Base-by-base conservation (phyloP, 2,113 vertebrate genomes). In the Engystomops pustulosus region DNA sequence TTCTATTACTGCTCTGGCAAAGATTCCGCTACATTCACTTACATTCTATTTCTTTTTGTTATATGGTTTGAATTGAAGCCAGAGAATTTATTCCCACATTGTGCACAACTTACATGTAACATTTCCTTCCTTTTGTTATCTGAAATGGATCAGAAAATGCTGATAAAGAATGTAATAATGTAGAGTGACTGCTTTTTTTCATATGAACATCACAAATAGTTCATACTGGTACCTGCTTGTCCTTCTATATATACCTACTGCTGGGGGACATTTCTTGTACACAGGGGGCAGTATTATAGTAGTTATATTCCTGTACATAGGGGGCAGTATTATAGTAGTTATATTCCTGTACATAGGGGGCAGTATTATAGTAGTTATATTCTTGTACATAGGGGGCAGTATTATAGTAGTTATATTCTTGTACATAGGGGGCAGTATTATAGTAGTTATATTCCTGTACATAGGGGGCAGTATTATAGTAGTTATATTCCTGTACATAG, bases 41-140 rank as follows among this genome's bases (percentile, higher is more conserved):
- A 67, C 30, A 67, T 36, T 67, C 30, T 34, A 67, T 67, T 67
- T 36, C 62, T 20, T 67, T 62, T 67, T 67, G 6, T 36, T 67
- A 30, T 6, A 30, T 34, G 62, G 32, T 18, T 67, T 67, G 62
- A 67, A 67, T 18, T 36, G 6, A 34, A 34, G 30, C 32, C 62
- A 20, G 62, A 6, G 15, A 17, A 20, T 20, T 67, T 36, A 67
- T 67, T 67, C 32, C 32, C 36, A 30, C 62, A 67, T 67, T 67
- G 30, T 67, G 32, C 17, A 67, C 15, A 36, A 67, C 62, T 18
- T 67, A 67, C 32, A 34, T 36, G 17, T 34, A 34, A 20, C 30
- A 67, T 67, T 67, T 67, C 32, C 30, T 67, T 67, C 32, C 62
- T 67, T 3, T 32, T 65, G 2, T 34, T 67, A 67, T 67, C 62